These are phyloP conservation scores for Paralichthys olivaceus DNA, from an alignment of 2,113 vertebrate genomes.

Conservation along the genomic window DNA sequence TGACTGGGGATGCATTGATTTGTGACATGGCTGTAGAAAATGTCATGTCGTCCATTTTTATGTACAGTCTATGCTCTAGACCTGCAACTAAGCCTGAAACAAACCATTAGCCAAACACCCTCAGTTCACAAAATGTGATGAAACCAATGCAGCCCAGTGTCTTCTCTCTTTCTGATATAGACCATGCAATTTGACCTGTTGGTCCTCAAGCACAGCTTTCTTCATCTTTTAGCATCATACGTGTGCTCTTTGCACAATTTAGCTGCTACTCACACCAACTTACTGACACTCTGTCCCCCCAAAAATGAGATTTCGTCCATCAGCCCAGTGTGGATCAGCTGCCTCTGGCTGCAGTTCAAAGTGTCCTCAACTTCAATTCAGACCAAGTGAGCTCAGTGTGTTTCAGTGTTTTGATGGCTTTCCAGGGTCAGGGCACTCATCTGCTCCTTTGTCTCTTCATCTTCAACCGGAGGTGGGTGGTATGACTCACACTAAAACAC, in stretches of 20 bases:
- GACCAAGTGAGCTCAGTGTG: constrained; percentile 25
- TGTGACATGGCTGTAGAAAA: too few relatives aligned
- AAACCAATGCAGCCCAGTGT: too few relatives aligned
- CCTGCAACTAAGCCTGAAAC: background rate
- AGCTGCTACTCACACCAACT: background rate
- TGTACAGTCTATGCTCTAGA: too few relatives aligned
- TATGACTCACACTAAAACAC: constrained; percentile 60
- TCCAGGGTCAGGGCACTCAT: constrained; percentile 58
- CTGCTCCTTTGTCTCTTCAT: constrained; percentile 60
- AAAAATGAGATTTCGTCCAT: constrained; percentile 31
- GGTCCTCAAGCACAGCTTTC: background rate
- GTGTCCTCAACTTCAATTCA: constrained; percentile 50
- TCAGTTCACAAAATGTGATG: background rate
- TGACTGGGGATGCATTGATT: too few relatives aligned
- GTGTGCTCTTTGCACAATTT: background rate
- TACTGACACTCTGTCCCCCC: background rate
- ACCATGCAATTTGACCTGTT: background rate
- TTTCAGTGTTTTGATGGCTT: constrained; percentile 56
- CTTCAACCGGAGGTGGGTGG: constrained; percentile 49
- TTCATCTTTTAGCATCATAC: background rate
- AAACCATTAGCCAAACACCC: background rate
- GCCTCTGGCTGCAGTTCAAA: constrained; percentile 44
- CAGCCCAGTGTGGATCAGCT: constrained; percentile 24
- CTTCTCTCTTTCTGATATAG: background rate
- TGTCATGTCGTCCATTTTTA: too few relatives aligned